A percentile compares a stretch with the other conserved stretches of the same genome.
Conservation (phyloP, 2,888 invertebrate species). For the Tuberolachnus salignus region DNA sequence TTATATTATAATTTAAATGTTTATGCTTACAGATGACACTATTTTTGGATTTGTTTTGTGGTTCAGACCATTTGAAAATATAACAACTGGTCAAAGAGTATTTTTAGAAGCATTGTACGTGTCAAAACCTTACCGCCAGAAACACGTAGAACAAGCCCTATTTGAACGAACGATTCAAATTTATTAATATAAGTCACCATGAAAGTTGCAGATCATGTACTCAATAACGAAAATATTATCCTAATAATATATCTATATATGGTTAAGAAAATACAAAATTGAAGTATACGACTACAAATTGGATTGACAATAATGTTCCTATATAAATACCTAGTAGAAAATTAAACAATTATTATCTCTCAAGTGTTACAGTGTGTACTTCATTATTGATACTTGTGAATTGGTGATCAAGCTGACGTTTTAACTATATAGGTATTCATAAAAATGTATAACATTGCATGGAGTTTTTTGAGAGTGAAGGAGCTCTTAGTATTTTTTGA, state of each 20-base stretch:
- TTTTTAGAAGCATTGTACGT: conserved; percentile 44
- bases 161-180: conserved; percentile 45
- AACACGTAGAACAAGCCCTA: conserved; percentile 42
- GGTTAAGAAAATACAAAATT: not conserved
- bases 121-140: conserved; percentile 42
- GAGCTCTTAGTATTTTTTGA: no score
- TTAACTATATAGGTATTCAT: no score
- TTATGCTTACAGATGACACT: conserved; percentile 1
- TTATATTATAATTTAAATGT: not conserved
- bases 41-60: conserved; percentile 47
- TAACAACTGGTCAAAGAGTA: conserved; percentile 11
- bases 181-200: conserved; percentile 8
- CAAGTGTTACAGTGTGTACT: no score
- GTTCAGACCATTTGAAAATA: conserved; percentile 22
- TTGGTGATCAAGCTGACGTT: no score
- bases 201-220: not conserved
- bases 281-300: conserved; percentile 5
- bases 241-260: no score
- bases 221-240: not conserved
- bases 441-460: no score
- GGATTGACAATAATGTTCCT: conserved; percentile 16
- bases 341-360: not conserved
- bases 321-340: not conserved
- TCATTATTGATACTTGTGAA: no score
- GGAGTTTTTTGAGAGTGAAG: no score